A percentile compares a stretch with the other conserved stretches of the same genome.
Conservation (phyloP, 2,888 invertebrate genomes). For the Chymomyza amoena region DNA sequence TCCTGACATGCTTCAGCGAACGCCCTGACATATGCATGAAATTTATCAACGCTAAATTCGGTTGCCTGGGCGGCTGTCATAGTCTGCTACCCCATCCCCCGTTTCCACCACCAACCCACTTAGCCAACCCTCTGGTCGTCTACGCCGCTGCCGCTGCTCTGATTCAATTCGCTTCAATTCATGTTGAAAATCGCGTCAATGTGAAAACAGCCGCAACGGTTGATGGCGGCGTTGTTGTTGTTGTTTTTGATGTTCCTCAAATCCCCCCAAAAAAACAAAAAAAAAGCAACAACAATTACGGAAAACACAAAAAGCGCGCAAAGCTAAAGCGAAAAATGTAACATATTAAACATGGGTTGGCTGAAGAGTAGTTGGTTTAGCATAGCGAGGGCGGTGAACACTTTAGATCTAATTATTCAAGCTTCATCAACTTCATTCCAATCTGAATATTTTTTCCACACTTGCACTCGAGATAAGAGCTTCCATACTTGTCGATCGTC, state of each 20-base stretch:
- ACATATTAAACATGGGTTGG: not conserved
- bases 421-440: too few relatives aligned
- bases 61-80: not conserved
- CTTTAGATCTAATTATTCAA: too few relatives aligned
- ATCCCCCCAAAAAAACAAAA: not conserved
- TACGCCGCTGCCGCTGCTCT: conserved; percentile 1
- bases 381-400: too few relatives aligned
- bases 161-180: conserved; percentile 45
- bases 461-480: too few relatives aligned
- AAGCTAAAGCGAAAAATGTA: too few relatives aligned
- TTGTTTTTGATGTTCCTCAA: not conserved
- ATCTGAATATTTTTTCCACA: too few relatives aligned
- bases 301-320: too few relatives aligned
- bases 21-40: not conserved
- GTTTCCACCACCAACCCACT: not conserved
- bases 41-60: not conserved
- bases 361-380: too few relatives aligned
- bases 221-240: not conserved
- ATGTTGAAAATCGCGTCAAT: conserved; percentile 46
- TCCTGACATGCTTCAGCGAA: not conserved
- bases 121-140: not conserved
- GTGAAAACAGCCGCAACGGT: conserved; percentile 26
- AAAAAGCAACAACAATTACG: not conserved
- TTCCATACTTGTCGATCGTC: too few relatives aligned
- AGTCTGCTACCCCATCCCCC: not conserved